Conservation (phyloP, 2,888 invertebrate genomes). For the Blastobasis adustella region DNA sequence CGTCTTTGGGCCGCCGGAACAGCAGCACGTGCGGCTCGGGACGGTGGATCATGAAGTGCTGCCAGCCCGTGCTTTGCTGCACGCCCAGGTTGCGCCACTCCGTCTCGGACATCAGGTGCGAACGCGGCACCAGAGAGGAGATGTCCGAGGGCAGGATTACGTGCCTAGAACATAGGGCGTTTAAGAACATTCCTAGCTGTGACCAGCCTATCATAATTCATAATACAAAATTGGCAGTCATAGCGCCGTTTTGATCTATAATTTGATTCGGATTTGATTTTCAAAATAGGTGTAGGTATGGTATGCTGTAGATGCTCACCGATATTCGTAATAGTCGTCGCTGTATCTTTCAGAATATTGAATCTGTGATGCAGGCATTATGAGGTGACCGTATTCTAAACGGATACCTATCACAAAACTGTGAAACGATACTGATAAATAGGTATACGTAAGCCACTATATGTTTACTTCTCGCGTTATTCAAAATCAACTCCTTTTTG, state of each 20-base stretch:
- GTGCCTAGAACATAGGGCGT: conserved; percentile 76
- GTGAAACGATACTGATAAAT: background rate
- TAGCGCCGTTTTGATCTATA: background rate
- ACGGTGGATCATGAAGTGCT: conserved; percentile 92
- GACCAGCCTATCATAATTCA: background rate
- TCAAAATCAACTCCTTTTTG: too few relatives aligned
- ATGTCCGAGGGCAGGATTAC: conserved; percentile 92
- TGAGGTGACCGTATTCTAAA: background rate
- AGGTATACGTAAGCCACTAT: background rate
- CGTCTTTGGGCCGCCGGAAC: conserved; percentile 76
- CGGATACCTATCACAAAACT: too few relatives aligned
- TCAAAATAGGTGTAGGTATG: background rate
- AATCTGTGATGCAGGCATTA: conserved; percentile 87
- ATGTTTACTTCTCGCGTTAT: background rate
- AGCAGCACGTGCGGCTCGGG: conserved; percentile 93
- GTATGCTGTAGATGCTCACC: conserved; percentile 66
- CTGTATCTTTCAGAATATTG: conserved; percentile 94
- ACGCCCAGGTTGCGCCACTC: conserved; percentile 97
- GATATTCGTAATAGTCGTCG: conserved; percentile 91
- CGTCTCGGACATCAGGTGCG: conserved; percentile 93
- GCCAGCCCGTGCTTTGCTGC: conserved; percentile 91
- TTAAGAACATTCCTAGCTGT: background rate
- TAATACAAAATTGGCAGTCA: background rate
- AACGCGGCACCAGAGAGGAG: conserved; percentile 89
- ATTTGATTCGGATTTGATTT: background rate